These are phyloP conservation scores for Adelosebastes latens DNA, from an alignment of 2,797 vertebrate genomes.

Conservation along the genomic window DNA sequence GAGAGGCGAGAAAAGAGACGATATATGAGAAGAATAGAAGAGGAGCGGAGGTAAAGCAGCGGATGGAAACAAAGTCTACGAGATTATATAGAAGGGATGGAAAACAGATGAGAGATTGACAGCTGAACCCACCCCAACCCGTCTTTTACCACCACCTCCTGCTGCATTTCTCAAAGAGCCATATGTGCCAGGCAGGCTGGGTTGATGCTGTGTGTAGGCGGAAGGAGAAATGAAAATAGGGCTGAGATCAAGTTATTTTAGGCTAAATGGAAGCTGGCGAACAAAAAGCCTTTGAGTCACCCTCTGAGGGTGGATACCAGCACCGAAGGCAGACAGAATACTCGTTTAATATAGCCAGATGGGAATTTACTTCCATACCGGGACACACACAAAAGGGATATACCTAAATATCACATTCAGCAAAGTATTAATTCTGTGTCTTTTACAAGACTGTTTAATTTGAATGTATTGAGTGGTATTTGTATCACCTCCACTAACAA, in stretches of 20 bases:
- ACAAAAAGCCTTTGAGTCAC: slow-evolving; percentile 82
- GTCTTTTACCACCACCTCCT: slow-evolving; percentile 45
- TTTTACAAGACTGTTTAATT: not conserved
- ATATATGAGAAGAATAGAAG: not conserved
- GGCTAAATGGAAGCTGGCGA: slow-evolving; percentile 77
- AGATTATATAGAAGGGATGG: slow-evolving; percentile 24
- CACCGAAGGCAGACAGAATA: slow-evolving; percentile 49
- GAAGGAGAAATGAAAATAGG: slow-evolving; percentile 75
- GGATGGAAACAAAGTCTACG: not conserved
- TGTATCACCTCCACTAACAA: not conserved
- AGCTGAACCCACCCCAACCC: slow-evolving; percentile 19
- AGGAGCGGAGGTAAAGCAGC: not conserved
- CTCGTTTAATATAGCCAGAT: slow-evolving; percentile 20
- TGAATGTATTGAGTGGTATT: not conserved
- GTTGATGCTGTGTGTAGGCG: slow-evolving; percentile 71
- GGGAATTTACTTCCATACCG: slow-evolving; percentile 8
- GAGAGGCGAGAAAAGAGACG: not conserved
- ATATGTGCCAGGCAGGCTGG: slow-evolving; percentile 61
- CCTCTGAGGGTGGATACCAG: slow-evolving; percentile 66
- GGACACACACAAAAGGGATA: not conserved
- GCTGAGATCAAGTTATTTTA: slow-evolving; percentile 82
- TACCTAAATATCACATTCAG: not conserved
- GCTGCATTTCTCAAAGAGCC: slow-evolving; percentile 56
- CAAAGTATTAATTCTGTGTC: not conserved
- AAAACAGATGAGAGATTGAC: slow-evolving; percentile 43